Evolutionary conservation across 1,140 invertebrate genomes (phyloP), one percentile per base, ranked within the genome.

Genomic region (Drosophila carrolli): DNA sequence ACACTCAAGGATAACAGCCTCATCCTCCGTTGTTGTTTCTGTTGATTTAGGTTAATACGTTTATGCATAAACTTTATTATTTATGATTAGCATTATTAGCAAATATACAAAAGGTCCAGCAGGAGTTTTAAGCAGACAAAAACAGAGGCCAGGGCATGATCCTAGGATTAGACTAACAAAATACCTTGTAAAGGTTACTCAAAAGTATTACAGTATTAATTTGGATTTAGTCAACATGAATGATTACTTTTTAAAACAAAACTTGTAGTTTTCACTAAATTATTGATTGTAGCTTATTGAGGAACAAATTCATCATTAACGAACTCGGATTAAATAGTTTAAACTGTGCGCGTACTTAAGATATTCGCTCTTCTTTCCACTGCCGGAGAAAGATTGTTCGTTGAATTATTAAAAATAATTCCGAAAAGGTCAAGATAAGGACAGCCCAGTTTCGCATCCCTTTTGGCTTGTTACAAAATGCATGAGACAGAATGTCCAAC

Each of bases 11-110:
- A 62, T 50, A 59, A 29, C 40, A 48, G 56, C 58, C 46, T 13
- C 11, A 19, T 32, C 13, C 27, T 16, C 46, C 57, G 13, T 59
- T 46, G 61, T 57, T 50, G 62, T 71, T 73, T 53, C 54, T 88
- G 83, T 81, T 81, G 82, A 81, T 82, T 88, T 83, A 80, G 79
- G 71, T 76, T 88, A 86, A 86, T 88, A 82, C 83, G 82, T 86
- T 86, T 86, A 86, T 86, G 78, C 83, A 86, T 86, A 86, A 86
- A 86, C 83, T 86, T 88, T 86, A 85, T 82, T 86, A 86, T 86
- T 86, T 86, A 86, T 88, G 83, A 82, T 86, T 76, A 78, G 76
- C 70, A 88, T 82, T 86, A 82, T 78, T 78, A 74, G 60, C 56
- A 77, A 74, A 82, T 78, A 80, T 58, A 72, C 51, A 80, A 79